Base-by-base conservation (phyloP, 2,888 invertebrate species). In the Rapana venosa region DNA sequence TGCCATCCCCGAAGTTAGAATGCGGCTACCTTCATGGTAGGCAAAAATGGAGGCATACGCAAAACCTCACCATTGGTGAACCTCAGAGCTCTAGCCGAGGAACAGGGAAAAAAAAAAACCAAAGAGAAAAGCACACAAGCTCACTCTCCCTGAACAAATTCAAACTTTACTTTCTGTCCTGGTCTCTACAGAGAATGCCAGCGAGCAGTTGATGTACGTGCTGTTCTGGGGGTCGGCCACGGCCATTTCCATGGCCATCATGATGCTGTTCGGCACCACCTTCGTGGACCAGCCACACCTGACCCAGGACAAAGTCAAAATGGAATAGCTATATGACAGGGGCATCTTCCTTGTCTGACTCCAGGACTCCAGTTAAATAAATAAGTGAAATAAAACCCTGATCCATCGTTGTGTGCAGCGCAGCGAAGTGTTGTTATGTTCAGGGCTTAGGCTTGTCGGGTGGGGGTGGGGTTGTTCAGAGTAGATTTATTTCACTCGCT, bases 181-280 rank as follows among this genome's bases (percentile, higher is more conserved):
- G 32, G 32, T 30, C 13, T 70, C 56, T 90, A 32, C 96, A 96
- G 98, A 98, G 94, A 94, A 95, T 91, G 91, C 94, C n/a, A 95
- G 95, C 90, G 96, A 96, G 91, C 96, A 96, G 94, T 96, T 99
- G 92, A 96, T 99, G 91, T 98, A 98, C 96, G 97, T 99, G 94
- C 96, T 99, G 94, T 98, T 99, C 96, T 99, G 99, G 99, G 98
- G 98, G n/a, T 97, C 98, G 0, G 98, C 98, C 97, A 97, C 98
- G 81, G 97, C 97, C 0, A 97, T 98, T 83, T 98, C 98, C 8
- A 96, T 97, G 81, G 97, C 97, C 74, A 97, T 97, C 89, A 98
- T 98, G 91, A 98, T 99, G 94, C 97, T 98, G 94, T 98, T 98
- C 96, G 99, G 99, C 92, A 97, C 97, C 83, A 99, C 99, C 96